Evolutionary conservation across 2,888 invertebrate species (phyloP), one percentile per base, ranked within the genome.

Genomic region (Scaeva pyrastri): DNA sequence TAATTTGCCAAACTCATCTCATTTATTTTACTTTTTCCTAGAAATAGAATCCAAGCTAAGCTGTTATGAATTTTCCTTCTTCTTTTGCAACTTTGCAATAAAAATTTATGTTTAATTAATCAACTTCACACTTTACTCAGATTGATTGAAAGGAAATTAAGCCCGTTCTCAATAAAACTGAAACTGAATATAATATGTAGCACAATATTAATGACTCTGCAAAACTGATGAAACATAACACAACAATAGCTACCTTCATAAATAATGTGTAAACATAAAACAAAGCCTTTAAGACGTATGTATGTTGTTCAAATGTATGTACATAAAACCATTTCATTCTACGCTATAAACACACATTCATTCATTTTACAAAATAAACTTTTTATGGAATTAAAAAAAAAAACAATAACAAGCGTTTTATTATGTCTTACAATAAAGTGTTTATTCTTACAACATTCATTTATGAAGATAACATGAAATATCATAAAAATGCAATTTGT

Each of bases 401-500:
- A 60, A 60, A 60, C 60, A 21, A 7, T 14, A 60, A 60, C 21
- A n/a, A n/a, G n/a, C n/a, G n/a, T n/a, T 41, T 14, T 21, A 41
- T 39, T 31, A 4, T 7, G 6, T 31, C n/a, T n/a, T 60, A 31
- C 56, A 10, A 56, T 19, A 41, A 60, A 56, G 31, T 56, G 56
- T 56, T 36, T 60, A 14, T 14, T 14, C 12, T 39, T 19, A n/a
- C 39, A 41, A 41, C 21, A 39, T 60, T 39, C 39, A 60, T 39
- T 11, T 19, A 58, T 12, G 7, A 10, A 12, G 12, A 36, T 39
- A 5, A 39, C 12, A 58, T 39, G 21, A 60, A 60, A 39, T 39
- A 58, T 58, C 31, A 58, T 58, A 58, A 58, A 56, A 58, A 58
- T 58, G 36, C 56, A 58, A 31, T 10, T 10, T 5, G 2, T 52